A percentile compares a stretch with the other conserved stretches of the same genome.
Conservation (phyloP, 1,140 invertebrate species). For the Zaprionus camerounensis region DNA sequence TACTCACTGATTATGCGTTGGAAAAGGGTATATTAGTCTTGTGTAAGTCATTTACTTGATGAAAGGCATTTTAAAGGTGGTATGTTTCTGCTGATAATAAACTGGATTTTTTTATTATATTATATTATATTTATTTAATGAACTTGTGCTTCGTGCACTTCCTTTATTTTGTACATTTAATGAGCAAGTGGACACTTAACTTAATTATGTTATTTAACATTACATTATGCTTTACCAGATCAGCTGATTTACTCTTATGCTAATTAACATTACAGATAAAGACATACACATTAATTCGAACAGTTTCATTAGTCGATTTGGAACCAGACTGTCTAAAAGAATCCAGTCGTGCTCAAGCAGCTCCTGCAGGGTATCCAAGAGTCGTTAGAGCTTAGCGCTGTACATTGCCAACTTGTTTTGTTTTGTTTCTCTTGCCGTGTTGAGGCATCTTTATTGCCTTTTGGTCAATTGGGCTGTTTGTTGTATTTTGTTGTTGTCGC, state of each 20-base stretch:
- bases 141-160: too few relatives aligned
- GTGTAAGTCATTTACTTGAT: neutral
- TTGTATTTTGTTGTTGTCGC: conserved; percentile 60
- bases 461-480: conserved; percentile 70
- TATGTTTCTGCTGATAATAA: conserved; percentile 3
- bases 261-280: too few relatives aligned
- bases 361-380: neutral
- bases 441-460: conserved; percentile 54
- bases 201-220: too few relatives aligned
- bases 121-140: too few relatives aligned
- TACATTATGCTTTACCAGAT: too few relatives aligned
- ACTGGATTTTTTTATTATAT: too few relatives aligned
- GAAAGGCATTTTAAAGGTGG: neutral
- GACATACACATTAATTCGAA: too few relatives aligned
- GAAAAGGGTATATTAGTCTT: neutral
- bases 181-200: too few relatives aligned
- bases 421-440: conserved; percentile 14
- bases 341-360: neutral
- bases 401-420: neutral
- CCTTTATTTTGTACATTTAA: too few relatives aligned
- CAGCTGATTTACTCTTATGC: too few relatives aligned
- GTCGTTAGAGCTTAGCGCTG: neutral
- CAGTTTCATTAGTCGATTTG: neutral
- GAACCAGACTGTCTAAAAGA: neutral
- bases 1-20: neutral